A percentile compares a stretch with the other conserved stretches of the same genome.
phyloP scores from a whole-genome alignment of 1,140 invertebrate species.

The Zelostemma sp. region DNA sequence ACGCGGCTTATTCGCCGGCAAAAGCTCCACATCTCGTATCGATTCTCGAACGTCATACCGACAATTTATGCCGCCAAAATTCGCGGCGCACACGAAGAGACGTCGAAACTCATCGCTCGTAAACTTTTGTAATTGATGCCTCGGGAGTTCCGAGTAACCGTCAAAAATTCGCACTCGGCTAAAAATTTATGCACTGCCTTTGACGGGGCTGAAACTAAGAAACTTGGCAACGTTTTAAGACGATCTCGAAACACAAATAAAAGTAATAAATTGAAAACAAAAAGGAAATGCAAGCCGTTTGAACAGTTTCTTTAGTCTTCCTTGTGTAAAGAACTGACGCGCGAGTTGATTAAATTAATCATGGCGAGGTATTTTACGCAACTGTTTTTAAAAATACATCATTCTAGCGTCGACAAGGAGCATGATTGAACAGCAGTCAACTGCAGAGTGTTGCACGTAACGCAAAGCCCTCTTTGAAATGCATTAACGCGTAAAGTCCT shows the following conservation, averaged over 20 bases:
- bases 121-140: conserved; percentile 1
- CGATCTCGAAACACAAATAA: too few species aligned
- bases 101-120: not conserved
- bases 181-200: not conserved
- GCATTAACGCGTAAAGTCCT: conserved; percentile 46
- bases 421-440: conserved; percentile 34
- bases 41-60: not conserved
- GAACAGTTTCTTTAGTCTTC: too few species aligned
- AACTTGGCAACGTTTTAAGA: not conserved
- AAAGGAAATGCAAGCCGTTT: too few species aligned
- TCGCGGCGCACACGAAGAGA: not conserved
- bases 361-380: conserved; percentile 1
- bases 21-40: not conserved
- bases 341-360: conserved; percentile 22
- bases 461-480: conserved; percentile 43
- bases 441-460: conserved; percentile 19
- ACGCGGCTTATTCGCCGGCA: not conserved
- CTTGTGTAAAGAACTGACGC: not conserved
- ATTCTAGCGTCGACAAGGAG: conserved; percentile 30
- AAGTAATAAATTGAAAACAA: too few species aligned
- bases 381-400: too few species aligned
- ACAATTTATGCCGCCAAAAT: not conserved
- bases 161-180: not conserved
- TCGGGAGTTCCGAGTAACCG: not conserved
- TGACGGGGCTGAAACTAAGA: not conserved